These are phyloP conservation scores for Mamestra configurata DNA, from an alignment of 1,140 invertebrate species.

Conservation along the genomic window DNA sequence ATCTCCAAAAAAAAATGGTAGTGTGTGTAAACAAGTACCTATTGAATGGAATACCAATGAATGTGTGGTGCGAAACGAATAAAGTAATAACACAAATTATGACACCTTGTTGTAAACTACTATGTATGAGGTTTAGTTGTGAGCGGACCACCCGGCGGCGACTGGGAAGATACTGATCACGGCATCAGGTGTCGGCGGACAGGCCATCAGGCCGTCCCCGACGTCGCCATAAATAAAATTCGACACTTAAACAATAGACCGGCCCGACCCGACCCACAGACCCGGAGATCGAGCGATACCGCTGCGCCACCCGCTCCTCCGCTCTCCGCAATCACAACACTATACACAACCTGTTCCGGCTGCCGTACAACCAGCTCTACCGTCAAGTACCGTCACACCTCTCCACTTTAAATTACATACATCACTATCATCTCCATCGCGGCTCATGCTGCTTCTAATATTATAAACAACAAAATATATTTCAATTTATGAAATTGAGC, in stretches of 20 bases:
- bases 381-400: slow-evolving; percentile 21
- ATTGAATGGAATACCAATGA: slow-evolving; percentile 19
- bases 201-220: slow-evolving; percentile 61
- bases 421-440: slow-evolving; percentile 8
- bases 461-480: neutral
- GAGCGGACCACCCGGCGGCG: slow-evolving; percentile 74
- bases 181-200: slow-evolving; percentile 75
- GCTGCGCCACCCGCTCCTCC: slow-evolving; percentile 46
- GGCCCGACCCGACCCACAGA: slow-evolving; percentile 60
- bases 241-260: slow-evolving; percentile 79
- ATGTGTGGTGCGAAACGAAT: slow-evolving; percentile 6
- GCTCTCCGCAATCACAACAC: slow-evolving; percentile 64
- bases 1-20: neutral
- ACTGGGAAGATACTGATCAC: slow-evolving; percentile 71
- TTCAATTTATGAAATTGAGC: slow-evolving; percentile 43
- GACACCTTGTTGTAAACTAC: slow-evolving; percentile 23
- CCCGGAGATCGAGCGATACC: slow-evolving; percentile 70
- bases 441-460: neutral
- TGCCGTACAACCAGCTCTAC: slow-evolving; percentile 42
- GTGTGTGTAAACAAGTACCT: neutral
- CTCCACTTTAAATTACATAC: slow-evolving; percentile 23
- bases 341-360: slow-evolving; percentile 59
- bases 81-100: slow-evolving; percentile 10
- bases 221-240: slow-evolving; percentile 79
- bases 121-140: slow-evolving; percentile 6